A percentile compares a stretch with the other conserved stretches of the same genome.
Conservation (phyloP, 2,113 vertebrate species). For the Epinephelus moara region DNA sequence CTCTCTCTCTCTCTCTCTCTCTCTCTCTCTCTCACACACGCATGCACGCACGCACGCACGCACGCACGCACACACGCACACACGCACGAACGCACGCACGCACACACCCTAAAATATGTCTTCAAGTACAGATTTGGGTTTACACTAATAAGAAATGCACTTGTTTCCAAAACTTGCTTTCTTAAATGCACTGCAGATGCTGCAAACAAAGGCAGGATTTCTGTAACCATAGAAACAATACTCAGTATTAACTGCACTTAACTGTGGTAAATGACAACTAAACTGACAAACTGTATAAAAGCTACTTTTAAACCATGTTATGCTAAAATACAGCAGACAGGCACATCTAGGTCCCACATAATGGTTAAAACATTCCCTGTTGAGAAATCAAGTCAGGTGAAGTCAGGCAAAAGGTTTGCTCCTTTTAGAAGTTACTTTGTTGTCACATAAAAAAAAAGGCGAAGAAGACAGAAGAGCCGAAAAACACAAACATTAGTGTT, state of each 20-base stretch:
- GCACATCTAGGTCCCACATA: neutral
- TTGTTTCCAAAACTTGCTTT: neutral
- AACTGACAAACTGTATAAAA: neutral
- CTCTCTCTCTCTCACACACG: neutral
- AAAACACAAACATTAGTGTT: neutral
- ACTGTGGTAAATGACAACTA: neutral
- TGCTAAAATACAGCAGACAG: neutral
- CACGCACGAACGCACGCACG: neutral
- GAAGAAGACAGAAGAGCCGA: neutral
- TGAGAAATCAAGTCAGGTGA: neutral
- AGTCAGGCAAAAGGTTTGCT: neutral
- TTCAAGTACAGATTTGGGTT: neutral
- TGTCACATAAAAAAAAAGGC: conserved; percentile 3
- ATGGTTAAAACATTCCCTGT: neutral
- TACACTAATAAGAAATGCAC: neutral
- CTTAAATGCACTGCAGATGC: neutral
- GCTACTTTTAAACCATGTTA: conserved; percentile 10
- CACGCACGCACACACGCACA: neutral
- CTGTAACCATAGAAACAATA: conserved; percentile 45
- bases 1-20: no score
- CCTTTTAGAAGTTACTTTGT: neutral
- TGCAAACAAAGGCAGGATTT: conserved; percentile 9
- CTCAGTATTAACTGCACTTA: neutral
- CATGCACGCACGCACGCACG: neutral
- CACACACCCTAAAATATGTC: neutral